phyloP scores from a whole-genome alignment of 2,113 vertebrate species.

The Tragulus kanchil region DNA sequence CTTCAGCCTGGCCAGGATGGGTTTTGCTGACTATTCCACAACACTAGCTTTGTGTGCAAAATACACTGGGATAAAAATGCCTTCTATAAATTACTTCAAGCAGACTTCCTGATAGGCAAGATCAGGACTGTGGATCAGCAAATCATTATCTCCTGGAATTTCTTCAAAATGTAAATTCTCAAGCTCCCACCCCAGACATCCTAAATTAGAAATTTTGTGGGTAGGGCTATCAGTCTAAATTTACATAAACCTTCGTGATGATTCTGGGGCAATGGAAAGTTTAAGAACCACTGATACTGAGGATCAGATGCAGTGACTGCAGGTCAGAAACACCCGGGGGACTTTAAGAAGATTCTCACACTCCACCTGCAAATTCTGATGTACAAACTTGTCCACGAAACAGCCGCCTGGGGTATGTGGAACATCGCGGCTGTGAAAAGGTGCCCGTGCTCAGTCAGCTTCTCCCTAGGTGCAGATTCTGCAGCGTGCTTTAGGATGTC shows the following conservation, averaged over 20 bases:
- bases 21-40: background rate
- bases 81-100: background rate
- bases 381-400: no score
- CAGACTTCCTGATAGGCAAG: background rate
- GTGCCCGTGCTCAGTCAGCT: background rate
- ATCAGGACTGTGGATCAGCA: background rate
- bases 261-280: background rate
- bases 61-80: background rate
- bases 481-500: background rate
- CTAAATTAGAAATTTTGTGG: background rate
- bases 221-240: background rate
- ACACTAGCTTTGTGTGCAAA: constrained; percentile 3
- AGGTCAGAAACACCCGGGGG: background rate
- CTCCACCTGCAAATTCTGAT: background rate
- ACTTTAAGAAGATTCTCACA: background rate
- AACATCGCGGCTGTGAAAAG: background rate
- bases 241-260: background rate
- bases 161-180: background rate
- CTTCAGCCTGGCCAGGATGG: background rate
- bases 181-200: background rate
- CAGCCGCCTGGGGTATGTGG: background rate
- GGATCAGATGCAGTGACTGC: background rate
- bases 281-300: background rate
- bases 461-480: background rate
- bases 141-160: background rate